Conservation (phyloP, 2,797 vertebrate genomes). For the Mormyrus proboscirostris region DNA sequence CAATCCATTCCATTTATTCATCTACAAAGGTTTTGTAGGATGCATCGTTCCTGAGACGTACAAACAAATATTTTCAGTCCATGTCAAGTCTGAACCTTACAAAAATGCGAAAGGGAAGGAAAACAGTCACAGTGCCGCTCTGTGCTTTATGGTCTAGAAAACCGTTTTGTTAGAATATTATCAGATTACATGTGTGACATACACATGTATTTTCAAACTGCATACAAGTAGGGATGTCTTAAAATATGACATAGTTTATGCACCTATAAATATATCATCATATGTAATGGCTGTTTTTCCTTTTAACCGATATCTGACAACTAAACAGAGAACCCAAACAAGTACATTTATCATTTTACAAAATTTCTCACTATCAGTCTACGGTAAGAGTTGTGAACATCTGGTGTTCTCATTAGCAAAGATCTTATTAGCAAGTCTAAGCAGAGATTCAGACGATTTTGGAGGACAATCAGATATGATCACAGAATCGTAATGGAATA, state of each 20-base stretch:
- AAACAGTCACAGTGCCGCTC: background rate
- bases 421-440: conserved; percentile 7
- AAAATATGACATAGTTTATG: background rate
- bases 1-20: background rate
- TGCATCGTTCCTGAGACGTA: conserved; percentile 57
- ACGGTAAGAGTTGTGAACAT: background rate
- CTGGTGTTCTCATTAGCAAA: background rate
- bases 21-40: background rate
- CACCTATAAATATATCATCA: background rate
- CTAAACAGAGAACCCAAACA: background rate
- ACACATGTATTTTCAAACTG: background rate
- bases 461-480: background rate
- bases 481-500: background rate
- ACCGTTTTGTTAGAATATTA: background rate
- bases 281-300: background rate
- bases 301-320: background rate
- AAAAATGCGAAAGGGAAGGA: background rate
- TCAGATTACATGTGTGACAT: background rate
- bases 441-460: background rate
- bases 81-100: conserved; percentile 11
- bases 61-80: conserved; percentile 38
- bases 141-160: background rate
- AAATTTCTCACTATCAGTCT: background rate
- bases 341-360: background rate
- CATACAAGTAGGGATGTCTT: background rate